phyloP scores from a whole-genome alignment of 2,113 vertebrate genomes.

The Rhabdomys dilectus region DNA sequence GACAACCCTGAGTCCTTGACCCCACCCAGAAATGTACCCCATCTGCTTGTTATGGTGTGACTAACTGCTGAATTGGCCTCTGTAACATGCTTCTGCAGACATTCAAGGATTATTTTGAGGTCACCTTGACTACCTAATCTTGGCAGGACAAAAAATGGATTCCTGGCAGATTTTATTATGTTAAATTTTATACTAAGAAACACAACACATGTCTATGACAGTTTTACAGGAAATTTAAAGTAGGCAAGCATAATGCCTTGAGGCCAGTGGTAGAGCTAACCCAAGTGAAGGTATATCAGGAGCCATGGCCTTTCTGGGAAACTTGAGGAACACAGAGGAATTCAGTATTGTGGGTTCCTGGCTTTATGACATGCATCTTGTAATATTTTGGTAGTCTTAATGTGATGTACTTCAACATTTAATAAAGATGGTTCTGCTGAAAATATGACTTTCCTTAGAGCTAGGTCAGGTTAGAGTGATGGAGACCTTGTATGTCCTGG shows the following conservation, averaged over 20 bases:
- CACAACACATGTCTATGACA: neutral
- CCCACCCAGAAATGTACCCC: neutral
- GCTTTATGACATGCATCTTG: neutral
- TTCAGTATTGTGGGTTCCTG: neutral
- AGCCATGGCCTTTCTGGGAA: neutral
- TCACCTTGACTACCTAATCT: neutral
- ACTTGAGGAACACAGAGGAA: neutral
- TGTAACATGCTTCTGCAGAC: neutral
- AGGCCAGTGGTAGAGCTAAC: neutral
- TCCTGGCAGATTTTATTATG: neutral
- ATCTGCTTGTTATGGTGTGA: neutral
- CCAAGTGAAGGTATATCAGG: neutral
- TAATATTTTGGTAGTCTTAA: neutral
- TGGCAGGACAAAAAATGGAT: neutral
- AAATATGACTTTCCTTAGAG: neutral
- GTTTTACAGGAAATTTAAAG: neutral
- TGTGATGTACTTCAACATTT: neutral
- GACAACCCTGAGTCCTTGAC: neutral
- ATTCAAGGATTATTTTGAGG: neutral
- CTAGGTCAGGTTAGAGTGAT: neutral
- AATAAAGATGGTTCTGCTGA: neutral
- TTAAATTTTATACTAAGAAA: neutral
- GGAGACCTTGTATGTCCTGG: neutral
- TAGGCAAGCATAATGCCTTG: rapidly evolving
- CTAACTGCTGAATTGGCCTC: neutral